Conservation (phyloP, 2,113 vertebrate genomes). For the Desmodus rotundus region DNA sequence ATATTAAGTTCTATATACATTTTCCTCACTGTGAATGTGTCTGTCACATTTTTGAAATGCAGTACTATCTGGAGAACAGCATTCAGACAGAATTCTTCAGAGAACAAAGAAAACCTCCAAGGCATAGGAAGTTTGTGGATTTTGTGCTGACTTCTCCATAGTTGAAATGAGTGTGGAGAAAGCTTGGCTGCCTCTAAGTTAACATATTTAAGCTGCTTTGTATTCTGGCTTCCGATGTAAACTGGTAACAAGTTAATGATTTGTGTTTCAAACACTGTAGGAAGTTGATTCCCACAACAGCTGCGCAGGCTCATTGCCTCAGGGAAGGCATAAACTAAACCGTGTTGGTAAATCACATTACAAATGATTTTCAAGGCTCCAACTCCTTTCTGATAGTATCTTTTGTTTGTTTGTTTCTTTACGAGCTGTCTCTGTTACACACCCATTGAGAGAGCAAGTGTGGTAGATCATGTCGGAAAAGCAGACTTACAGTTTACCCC, state of each 20-base stretch:
- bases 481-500: not conserved
- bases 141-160: conserved; percentile 24
- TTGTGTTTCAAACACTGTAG: conserved; percentile 57
- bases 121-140: not conserved
- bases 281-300: conserved; percentile 55
- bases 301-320: conserved; percentile 50
- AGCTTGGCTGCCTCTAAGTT: conserved; percentile 7
- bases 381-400: not conserved
- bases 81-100: not conserved
- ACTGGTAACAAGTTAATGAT: conserved; percentile 65
- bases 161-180: conserved; percentile 16
- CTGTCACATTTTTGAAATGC: not conserved
- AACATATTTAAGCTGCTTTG: conserved; percentile 50
- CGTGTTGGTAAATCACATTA: conserved; percentile 14
- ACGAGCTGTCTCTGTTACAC: not conserved
- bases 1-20: not conserved
- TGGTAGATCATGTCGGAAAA: not conserved
- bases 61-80: not conserved
- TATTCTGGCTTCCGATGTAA: conserved; percentile 20
- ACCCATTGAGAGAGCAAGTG: not conserved
- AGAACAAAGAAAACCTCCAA: conserved; percentile 31
- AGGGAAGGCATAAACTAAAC: conserved; percentile 45
- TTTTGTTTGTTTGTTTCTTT: not conserved
- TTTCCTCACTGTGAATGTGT: not conserved
- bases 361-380: not conserved